Conservation (phyloP, 2,888 invertebrate genomes). For the Diogma glabrata region DNA sequence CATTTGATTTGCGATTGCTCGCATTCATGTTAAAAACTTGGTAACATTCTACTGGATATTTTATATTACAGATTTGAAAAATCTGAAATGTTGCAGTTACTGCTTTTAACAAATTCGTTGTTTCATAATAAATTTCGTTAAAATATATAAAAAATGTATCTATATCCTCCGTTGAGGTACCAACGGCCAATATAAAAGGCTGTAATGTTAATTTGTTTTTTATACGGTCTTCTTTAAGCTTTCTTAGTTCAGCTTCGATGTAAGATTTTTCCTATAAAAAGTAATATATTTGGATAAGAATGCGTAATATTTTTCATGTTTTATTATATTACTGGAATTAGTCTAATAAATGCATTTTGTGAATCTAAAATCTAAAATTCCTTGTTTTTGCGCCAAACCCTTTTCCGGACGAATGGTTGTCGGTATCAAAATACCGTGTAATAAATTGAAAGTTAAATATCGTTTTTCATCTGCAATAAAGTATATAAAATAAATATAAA, state of each 20-base stretch:
- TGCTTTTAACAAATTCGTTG: background rate
- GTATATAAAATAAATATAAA: background rate
- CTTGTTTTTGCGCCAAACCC: constrained; percentile 5
- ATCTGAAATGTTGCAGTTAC: background rate
- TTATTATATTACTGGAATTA: background rate
- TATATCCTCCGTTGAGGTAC: background rate
- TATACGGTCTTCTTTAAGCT: background rate
- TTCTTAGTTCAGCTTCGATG: background rate
- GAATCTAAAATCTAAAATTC: background rate
- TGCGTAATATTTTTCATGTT: no score
- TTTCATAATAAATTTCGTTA: background rate
- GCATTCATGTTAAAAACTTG: no score
- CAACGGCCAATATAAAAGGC: background rate
- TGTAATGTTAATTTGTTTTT: background rate
- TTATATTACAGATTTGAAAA: background rate
- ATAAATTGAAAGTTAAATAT: background rate
- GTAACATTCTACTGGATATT: background rate
- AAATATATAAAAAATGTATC: constrained; percentile 1
- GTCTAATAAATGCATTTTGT: constrained; percentile 4
- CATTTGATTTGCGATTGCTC: no score
- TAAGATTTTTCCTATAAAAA: background rate
- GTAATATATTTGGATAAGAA: background rate
- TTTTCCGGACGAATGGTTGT: background rate
- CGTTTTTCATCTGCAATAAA: background rate
- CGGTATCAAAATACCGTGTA: background rate